Evolutionary conservation across 2,888 invertebrate species (phyloP), one percentile per base, ranked within the genome.

Genomic region (Drosophila peninsularis): DNA sequence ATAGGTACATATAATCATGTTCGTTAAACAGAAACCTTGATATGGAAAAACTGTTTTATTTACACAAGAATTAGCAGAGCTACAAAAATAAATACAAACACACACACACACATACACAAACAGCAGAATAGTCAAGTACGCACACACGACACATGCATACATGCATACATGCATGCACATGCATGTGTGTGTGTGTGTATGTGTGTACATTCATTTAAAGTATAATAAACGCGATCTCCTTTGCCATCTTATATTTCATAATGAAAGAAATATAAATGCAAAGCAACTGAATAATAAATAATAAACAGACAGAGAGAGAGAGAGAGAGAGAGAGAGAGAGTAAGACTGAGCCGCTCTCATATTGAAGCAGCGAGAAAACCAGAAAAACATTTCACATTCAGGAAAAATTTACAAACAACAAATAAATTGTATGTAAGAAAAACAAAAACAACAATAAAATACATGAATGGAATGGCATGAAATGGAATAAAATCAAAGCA

Each of bases 401-500:
- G 80, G 73, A 76, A 80, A 73, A 73, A 76, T 72, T 72, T 62
- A 61, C 41, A 75, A 30, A 55, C 53, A 73, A 49, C 47, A 58
- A 61, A 65, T 54, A 63, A 44, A 36, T 47, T 53, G 39, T 14
- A 42, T 41, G 19, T 32, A 24, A 44, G 50, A 34, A 54, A n/a
- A 45, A 9, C 1, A 66, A 73, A 71, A 79, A 41, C 11, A 41
- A 41, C 17, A 19, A 19, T 1, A 41, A 19, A 61, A 63, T 62
- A 64, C 57, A 76, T 75, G 65, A 71, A 81, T 81, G 82, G 84
- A 81, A 75, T 82, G 75, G 70, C 71, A 78, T 67, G 82, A 81
- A 79, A 75, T 82, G 75, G 64, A 73, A 79, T 68, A 61, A 67
- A 72, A 55, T 55, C 55, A 76, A 78, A 73, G 63, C 36, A 30